A percentile compares a stretch with the other conserved stretches of the same genome.
These are phyloP conservation scores for Lasioglossum zephyrum DNA, from an alignment of 2,888 invertebrate genomes.

Conservation along the genomic window DNA sequence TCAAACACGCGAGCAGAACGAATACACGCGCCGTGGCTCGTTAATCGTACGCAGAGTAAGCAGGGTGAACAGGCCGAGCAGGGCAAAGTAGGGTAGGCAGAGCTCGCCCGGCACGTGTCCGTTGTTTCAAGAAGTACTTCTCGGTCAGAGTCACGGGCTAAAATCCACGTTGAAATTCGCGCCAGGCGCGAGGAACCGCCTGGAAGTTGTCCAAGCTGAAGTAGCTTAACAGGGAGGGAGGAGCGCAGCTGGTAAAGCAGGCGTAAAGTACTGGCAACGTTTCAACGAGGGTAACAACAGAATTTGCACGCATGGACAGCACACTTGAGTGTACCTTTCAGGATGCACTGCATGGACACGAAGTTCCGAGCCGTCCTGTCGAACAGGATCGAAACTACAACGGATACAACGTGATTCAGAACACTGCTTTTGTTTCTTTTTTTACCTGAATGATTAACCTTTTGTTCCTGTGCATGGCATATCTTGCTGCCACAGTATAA, in stretches of 20 bases:
- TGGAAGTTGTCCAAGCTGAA: constrained; percentile 67
- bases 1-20: not conserved
- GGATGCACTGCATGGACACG: constrained; percentile 75
- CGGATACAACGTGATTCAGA: constrained; percentile 42
- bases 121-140: constrained; percentile 59
- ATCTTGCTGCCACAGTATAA: not conserved
- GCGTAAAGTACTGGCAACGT: constrained; percentile 65
- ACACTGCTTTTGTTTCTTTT: not conserved
- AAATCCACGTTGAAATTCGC: constrained; percentile 61
- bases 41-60: constrained; percentile 43
- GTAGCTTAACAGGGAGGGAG: constrained; percentile 33
- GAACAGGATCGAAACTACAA: constrained; percentile 57
- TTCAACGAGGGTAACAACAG: constrained; percentile 63
- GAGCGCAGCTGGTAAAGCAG: constrained; percentile 56
- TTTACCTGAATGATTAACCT: not conserved
- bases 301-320: constrained; percentile 62
- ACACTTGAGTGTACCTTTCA: constrained; percentile 74
- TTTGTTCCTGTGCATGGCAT: too few species aligned
- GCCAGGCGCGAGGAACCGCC: constrained; percentile 53
- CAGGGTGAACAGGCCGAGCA: not conserved
- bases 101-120: constrained; percentile 41
- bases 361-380: constrained; percentile 73
- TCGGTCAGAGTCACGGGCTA: constrained; percentile 11
- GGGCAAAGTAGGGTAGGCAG: not conserved
- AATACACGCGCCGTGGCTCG: constrained; percentile 24